Evolutionary conservation across 2,888 invertebrate species (phyloP), one percentile per base, ranked within the genome.

Genomic region (Coelopa pilipes): DNA sequence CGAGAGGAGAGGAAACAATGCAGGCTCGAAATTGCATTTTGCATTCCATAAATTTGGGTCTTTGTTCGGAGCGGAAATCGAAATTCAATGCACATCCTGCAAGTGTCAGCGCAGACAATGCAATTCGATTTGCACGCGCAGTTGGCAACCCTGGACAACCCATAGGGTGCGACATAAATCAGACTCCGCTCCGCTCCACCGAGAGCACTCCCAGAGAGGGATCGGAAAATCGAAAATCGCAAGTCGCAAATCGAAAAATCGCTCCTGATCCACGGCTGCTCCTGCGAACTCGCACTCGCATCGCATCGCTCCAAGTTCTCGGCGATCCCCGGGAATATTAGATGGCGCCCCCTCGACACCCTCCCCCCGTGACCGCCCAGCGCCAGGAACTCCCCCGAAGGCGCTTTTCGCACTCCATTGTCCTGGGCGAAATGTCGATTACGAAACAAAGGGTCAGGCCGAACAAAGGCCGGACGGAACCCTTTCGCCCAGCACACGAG

Each of bases 321-420:
- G 7, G 7, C 34, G 34, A 34, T 34, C n/a, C n/a, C n/a, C n/a
- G n/a, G n/a, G n/a, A n/a, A n/a, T n/a, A n/a, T n/a, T n/a, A n/a
- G n/a, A n/a, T n/a, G 2, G 34, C 34, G 34, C 7, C 7, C 34
- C 7, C 34, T 34, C 34, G 34, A 34, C 2, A 34, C 34, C 34
- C 34, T 2, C 34, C 34, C 34, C 7, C 34, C 34, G 34, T 7
- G 4, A 4, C 34, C 34, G 34, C 34, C 34, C 34, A 2, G 2
- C 34, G 34, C 34, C 7, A 2, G 2, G 7, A 60, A 21, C 57
- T 72, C 53, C 66, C 72, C 76, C 77, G 74, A n/a, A 75, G 74
- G 77, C 73, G 70, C 69, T 76, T 68, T 78, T 79, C 77, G 75
- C 78, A 78, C 79, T 78, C 77, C 45, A 74, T 77, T 76, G 77